Evolutionary conservation across 2,888 invertebrate species (phyloP), one percentile per base, ranked within the genome.

Genomic region (Agonopterix alstromeriana): DNA sequence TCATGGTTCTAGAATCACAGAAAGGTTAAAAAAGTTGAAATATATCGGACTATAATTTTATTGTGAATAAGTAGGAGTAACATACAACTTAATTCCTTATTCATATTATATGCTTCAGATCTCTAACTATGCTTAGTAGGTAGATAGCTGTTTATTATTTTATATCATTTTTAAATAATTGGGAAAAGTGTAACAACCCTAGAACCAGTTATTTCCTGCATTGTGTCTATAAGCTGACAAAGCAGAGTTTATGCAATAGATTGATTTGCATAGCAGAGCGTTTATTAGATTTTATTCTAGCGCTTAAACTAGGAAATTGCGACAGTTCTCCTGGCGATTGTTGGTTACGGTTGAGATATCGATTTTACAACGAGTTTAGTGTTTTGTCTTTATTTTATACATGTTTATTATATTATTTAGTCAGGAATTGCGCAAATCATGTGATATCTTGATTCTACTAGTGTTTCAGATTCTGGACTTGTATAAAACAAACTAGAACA

Each of bases 231-330:
- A 46, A 54, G 51, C 60, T 59, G 61, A 62, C 62, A 60, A 61
- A 62, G 53, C 53, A 4, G 14, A 11, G 41, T 53, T 46, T 48
- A 50, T 52, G 73, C 68, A 78, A 73, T 58, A 50, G 67, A 74
- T 74, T 73, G 77, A 81, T 81, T 77, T 77, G 73, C 77, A 73
- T 76, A 75, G 73, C 69, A 70, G 69, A 77, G 68, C 65, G 65
- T 63, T 78, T 79, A 81, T 77, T 73, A 70, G 57, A 63, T 67
- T 69, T 63, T 57, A 60, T 65, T 65, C 61, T 52, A 57, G 51
- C 61, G 42, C 52, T 58, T 55, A 53, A 49, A 46, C 14, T 44
- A 57, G 70, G 67, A 67, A 65, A 57, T 76, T 74, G 66, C 68
- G 65, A 70, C 67, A 77, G 60, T 65, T 53, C 62, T 56, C 53